These are phyloP conservation scores for Apteryx mantelli DNA, from an alignment of 2,113 vertebrate species.

Conservation along the genomic window DNA sequence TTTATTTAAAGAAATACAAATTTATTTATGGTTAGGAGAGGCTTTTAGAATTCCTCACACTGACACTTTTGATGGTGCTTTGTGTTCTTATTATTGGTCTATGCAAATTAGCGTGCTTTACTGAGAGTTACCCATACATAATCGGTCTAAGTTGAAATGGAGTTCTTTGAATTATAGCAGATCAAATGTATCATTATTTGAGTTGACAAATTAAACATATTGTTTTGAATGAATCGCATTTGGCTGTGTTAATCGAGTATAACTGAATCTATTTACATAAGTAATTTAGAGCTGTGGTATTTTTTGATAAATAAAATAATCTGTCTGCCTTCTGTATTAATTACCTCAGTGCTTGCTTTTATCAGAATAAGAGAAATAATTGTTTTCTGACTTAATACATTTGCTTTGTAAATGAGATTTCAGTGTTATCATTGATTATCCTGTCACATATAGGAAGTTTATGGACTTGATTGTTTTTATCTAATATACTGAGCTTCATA, in stretches of 20 bases:
- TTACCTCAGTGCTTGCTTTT: slow-evolving; percentile 17
- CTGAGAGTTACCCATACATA: not conserved
- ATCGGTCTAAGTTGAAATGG: not conserved
- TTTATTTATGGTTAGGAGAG: not conserved
- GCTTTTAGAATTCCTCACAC: not conserved
- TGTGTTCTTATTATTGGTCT: not conserved
- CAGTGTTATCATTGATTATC: not conserved
- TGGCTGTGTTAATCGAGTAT: not conserved
- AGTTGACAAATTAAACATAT: slow-evolving; percentile 8
- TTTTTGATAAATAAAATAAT: slow-evolving; percentile 22
- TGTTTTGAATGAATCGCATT: slow-evolving; percentile 33
- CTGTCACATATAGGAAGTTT: not conserved
- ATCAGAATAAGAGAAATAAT: slow-evolving; percentile 1
- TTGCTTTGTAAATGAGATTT: slow-evolving; percentile 15
- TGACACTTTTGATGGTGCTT: not conserved
- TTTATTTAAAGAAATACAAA: not conserved
- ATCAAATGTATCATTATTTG: slow-evolving; percentile 10
- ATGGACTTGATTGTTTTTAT: not conserved
- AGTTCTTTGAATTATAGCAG: slow-evolving; percentile 1
- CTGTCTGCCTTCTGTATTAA: slow-evolving; percentile 21
- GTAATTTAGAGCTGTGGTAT: not conserved
- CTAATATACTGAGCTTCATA: not conserved
- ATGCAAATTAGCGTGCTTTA: not conserved
- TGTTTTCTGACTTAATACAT: slow-evolving; percentile 2
- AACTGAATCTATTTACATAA: slow-evolving; percentile 28